These are phyloP conservation scores for Rhinichthys osculus DNA, from an alignment of 2,797 vertebrate species.

Conservation along the genomic window DNA sequence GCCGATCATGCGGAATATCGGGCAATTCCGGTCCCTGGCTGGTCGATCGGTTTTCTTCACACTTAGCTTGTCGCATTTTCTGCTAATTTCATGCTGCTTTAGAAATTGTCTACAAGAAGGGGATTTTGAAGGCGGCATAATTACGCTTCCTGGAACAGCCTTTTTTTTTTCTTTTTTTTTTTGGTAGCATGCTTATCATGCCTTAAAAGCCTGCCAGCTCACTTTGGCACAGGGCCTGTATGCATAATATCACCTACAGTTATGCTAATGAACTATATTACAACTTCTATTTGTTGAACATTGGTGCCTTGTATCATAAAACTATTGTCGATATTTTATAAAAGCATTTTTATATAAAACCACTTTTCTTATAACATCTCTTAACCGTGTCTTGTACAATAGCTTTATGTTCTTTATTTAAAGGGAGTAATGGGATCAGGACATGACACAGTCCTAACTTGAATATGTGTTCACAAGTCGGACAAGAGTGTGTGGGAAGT, in stretches of 20 bases:
- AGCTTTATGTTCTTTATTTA: conserved; percentile 4
- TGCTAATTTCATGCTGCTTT: conserved; percentile 15
- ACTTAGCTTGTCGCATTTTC: background rate
- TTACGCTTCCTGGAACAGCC: conserved; percentile 1
- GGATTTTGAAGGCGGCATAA: conserved; percentile 7
- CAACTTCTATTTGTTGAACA: background rate
- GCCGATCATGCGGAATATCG: no score
- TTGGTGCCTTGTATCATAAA: background rate
- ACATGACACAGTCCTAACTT: background rate
- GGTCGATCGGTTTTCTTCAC: background rate
- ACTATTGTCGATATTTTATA: background rate
- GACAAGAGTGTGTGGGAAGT: background rate
- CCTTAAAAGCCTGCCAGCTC: conserved; percentile 5
- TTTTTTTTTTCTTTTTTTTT: background rate
- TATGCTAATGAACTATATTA: conserved; percentile 7
- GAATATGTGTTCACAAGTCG: background rate
- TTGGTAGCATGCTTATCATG: background rate
- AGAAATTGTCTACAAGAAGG: conserved; percentile 14
- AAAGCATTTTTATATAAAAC: background rate
- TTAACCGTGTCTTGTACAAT: background rate
- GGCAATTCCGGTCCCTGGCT: no score
- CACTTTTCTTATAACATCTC: background rate
- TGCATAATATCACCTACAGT: conserved; percentile 19
- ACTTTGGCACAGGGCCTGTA: background rate
- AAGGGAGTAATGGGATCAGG: background rate